Conservation (phyloP, 2,797 vertebrate genomes). For the Semotilus atromaculatus region DNA sequence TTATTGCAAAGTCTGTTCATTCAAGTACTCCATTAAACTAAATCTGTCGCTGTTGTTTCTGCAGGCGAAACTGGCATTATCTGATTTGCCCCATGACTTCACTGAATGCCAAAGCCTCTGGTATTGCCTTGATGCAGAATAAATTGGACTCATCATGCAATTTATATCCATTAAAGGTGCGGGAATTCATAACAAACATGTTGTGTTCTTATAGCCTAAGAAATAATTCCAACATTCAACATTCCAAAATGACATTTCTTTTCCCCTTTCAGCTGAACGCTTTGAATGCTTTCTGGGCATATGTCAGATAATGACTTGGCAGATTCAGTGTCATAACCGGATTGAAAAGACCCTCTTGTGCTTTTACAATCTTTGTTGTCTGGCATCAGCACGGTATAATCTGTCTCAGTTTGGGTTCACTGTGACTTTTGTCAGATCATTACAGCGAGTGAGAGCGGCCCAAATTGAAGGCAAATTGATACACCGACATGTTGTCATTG, state of each 20-base stretch:
- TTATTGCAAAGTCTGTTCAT: constrained; percentile 32
- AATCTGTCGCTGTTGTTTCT: constrained; percentile 15
- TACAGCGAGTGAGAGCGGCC: background rate
- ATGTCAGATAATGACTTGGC: constrained; percentile 18
- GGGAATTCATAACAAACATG: constrained; percentile 12
- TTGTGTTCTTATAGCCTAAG: background rate
- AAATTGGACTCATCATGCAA: constrained; percentile 23
- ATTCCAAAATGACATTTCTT: background rate
- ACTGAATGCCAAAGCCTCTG: constrained; percentile 6
- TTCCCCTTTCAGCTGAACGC: background rate
- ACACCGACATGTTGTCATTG: background rate
- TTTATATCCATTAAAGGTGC: constrained; percentile 1
- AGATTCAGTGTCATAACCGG: constrained; percentile 13
- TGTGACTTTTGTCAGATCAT: constrained; percentile 21
- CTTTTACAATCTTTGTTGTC: constrained; percentile 37
- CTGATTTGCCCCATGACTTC: constrained; percentile 22
- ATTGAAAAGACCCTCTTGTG: constrained; percentile 30
- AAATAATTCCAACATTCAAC: background rate
- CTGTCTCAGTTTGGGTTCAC: constrained; percentile 28
- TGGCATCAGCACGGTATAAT: constrained; percentile 30
- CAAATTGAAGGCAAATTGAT: constrained; percentile 28
- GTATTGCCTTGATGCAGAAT: constrained; percentile 4
- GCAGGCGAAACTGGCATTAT: constrained; percentile 23
- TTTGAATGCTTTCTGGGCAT: background rate
- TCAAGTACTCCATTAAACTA: constrained; percentile 22